Percentiles rank a stretch among this genome's conserved stretches.
Evolutionary conservation across 2,888 invertebrate genomes (phyloP).

Genomic region (Drosophila anomalata): DNA sequence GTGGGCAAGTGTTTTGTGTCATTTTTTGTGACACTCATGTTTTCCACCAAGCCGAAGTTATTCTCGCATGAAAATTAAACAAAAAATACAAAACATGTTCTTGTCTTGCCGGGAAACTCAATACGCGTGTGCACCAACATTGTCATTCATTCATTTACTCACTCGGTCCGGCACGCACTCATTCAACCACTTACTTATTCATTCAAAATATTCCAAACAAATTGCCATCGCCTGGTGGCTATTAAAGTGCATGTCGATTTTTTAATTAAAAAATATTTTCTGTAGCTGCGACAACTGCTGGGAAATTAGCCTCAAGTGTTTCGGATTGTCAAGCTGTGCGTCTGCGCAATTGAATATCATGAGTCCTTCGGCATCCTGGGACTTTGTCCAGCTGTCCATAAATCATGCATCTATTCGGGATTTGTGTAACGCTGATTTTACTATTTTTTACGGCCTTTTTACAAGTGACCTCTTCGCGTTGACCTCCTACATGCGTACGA

Average conservation of each 20-base stretch:
- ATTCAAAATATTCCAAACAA: constrained; percentile 56
- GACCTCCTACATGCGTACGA: constrained; percentile 62
- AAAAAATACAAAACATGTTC: constrained; percentile 66
- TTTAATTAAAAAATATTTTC: constrained; percentile 68
- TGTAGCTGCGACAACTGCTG: constrained; percentile 47
- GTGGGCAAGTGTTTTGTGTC: constrained; percentile 38
- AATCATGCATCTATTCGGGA: constrained; percentile 53
- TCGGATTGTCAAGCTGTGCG: constrained; percentile 67
- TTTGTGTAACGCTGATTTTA: constrained; percentile 53
- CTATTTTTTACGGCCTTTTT: constrained; percentile 55
- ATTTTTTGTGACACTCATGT: constrained; percentile 42
- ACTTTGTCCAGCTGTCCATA: constrained; percentile 60
- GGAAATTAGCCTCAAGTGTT: constrained; percentile 75
- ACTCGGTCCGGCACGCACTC: constrained; percentile 27
- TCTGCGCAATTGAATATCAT: constrained; percentile 48
- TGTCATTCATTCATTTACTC: constrained; percentile 47
- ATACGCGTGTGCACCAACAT: constrained; percentile 65
- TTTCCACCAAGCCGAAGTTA: constrained; percentile 71
- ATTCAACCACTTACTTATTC: constrained; percentile 45
- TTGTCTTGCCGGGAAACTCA: constrained; percentile 59
- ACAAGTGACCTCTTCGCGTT: constrained; percentile 66
- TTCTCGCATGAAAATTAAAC: constrained; percentile 74
- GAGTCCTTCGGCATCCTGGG: constrained; percentile 7
- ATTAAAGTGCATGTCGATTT: constrained; percentile 54
- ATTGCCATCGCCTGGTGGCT: constrained; percentile 50